These are phyloP conservation scores for Venusia cambrica DNA, from an alignment of 2,888 invertebrate species.

Conservation along the genomic window DNA sequence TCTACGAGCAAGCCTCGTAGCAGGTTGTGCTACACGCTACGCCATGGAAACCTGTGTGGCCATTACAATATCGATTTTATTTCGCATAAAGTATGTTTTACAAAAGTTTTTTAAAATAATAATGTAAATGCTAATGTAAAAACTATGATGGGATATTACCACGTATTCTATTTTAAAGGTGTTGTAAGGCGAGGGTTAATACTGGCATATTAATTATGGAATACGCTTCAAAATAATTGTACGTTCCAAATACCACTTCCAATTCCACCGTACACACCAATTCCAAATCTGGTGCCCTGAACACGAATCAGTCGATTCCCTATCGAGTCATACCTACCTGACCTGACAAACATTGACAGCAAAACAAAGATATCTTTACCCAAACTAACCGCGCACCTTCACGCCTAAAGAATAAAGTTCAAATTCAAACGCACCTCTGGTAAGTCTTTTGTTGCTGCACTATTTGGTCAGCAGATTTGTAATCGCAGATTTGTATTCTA, in stretches of 20 bases:
- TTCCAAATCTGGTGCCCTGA: conserved; percentile 13
- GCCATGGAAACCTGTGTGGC: no score
- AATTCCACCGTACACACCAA: conserved; percentile 2
- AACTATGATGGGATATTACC: no score
- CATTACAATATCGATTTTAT: no score
- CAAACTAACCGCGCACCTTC: conserved; percentile 4
- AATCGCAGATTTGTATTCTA: conserved; percentile 3
- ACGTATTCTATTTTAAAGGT: no score
- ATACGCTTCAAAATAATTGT: neutral
- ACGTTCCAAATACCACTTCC: neutral
- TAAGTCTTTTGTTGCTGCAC: conserved; percentile 3
- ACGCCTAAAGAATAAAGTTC: neutral
- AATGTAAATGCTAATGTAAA: no score
- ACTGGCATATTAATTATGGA: neutral
- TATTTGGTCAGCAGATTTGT: conserved; percentile 4
- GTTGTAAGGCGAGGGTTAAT: no score
- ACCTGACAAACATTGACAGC: conserved; percentile 14
- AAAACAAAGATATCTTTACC: conserved; percentile 7
- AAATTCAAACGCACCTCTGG: conserved; percentile 2
- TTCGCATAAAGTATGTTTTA: no score
- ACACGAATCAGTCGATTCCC: conserved; percentile 12
- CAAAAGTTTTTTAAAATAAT: no score
- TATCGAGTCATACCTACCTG: conserved; percentile 10
- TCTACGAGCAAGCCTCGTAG: no score
- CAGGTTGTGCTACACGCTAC: no score